Evolutionary conservation across 2,113 vertebrate species (phyloP).

Genomic region (Sminthopsis crassicaudata): DNA sequence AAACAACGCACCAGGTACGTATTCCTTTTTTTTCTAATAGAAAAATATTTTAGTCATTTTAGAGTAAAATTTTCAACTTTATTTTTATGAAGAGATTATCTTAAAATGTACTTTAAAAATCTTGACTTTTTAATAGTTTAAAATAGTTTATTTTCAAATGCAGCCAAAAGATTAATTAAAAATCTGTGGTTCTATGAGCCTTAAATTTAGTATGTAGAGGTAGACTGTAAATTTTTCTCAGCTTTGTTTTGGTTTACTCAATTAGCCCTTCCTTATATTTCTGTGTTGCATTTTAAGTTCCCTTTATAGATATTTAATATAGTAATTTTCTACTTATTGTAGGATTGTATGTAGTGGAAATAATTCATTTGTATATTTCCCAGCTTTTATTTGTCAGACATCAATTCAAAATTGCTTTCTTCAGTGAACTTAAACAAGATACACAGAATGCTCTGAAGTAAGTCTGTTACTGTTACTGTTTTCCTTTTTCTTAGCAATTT

Average conservation of each 20-base stretch:
- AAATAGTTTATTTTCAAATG: slow-evolving; percentile 41
- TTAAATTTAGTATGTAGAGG: slow-evolving; percentile 21
- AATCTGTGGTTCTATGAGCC: not conserved
- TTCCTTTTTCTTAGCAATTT: slow-evolving; percentile 8
- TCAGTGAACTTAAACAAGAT: slow-evolving; percentile 98
- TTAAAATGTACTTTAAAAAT: slow-evolving; percentile 18
- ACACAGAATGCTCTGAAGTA: slow-evolving; percentile 98
- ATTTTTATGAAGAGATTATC: slow-evolving; percentile 33
- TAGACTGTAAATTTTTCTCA: slow-evolving; percentile 12
- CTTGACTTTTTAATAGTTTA: slow-evolving; percentile 11
- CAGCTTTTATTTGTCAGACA: slow-evolving; percentile 99
- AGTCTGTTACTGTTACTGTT: slow-evolving; percentile 73
- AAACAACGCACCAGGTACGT: slow-evolving; percentile 97
- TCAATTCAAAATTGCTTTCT: slow-evolving; percentile 99
- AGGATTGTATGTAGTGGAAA: slow-evolving; percentile 2
- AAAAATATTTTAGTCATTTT: not conserved
- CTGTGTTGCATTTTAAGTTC: not conserved
- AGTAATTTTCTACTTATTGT: slow-evolving; percentile 40
- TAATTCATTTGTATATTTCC: slow-evolving; percentile 61
- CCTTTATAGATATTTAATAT: slow-evolving; percentile 2
- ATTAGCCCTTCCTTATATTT: slow-evolving; percentile 23
- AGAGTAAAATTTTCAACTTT: not conserved
- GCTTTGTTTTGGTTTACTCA: slow-evolving; percentile 6
- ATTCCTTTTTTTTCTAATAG: slow-evolving; percentile 25
- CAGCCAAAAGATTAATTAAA: not conserved